These are phyloP conservation scores for Tineola bisselliella DNA, from an alignment of 2,888 invertebrate species.

Conservation along the genomic window DNA sequence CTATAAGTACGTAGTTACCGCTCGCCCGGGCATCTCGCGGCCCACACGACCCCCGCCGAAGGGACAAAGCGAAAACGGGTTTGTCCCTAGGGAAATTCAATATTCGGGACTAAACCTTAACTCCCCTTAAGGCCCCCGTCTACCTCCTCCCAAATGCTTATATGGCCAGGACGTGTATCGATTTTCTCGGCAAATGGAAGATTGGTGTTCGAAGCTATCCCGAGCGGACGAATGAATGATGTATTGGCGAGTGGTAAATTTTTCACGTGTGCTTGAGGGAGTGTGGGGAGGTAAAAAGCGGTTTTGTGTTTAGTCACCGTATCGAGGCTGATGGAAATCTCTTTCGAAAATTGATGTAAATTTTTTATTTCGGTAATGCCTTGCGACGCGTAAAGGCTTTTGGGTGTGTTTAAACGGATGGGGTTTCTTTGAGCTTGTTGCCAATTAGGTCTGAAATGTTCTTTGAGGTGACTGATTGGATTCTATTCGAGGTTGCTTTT, in stretches of 20 bases:
- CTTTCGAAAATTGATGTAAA: conserved; percentile 49
- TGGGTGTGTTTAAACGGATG: conserved; percentile 1
- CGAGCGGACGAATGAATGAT: conserved; percentile 45
- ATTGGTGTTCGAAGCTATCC: conserved; percentile 64
- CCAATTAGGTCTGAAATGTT: conserved; percentile 48
- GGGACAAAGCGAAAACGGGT: conserved; percentile 68
- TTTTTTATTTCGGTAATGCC: conserved; percentile 62
- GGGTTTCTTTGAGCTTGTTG: conserved; percentile 33
- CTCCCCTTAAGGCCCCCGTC: conserved; percentile 67
- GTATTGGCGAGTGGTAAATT: conserved; percentile 56
- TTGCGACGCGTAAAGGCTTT: conserved; percentile 22
- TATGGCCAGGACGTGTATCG: conserved; percentile 69
- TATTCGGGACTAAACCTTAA: conserved; percentile 70
- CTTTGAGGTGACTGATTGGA: conserved; percentile 55
- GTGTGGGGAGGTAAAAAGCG: conserved; percentile 7
- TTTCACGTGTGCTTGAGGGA: conserved; percentile 38
- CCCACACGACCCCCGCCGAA: conserved; percentile 64
- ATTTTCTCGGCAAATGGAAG: conserved; percentile 69
- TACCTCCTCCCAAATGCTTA: conserved; percentile 66
- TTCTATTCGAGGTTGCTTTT: conserved; percentile 32
- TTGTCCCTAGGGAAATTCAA: conserved; percentile 71
- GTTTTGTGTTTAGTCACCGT: conserved; percentile 45
- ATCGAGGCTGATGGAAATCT: conserved; percentile 51
- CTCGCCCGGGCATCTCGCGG: conserved; percentile 54
- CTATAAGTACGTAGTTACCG: conserved; percentile 13